Base-by-base conservation (phyloP, 2,888 invertebrate species). In the Esperia sulphurella region DNA sequence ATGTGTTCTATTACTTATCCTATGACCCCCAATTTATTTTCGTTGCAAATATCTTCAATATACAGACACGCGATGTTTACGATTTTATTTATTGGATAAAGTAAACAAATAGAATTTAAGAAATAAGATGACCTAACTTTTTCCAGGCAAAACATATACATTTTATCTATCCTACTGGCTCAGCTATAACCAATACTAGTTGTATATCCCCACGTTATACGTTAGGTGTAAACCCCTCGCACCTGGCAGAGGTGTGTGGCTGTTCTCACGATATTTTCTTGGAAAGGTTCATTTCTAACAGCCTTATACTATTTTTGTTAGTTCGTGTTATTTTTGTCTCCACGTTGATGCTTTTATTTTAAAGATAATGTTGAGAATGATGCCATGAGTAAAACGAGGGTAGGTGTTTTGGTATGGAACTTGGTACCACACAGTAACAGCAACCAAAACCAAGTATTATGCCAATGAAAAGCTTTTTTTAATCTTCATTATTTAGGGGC, bases 231-330 rank as follows among this genome's bases (percentile, higher is more conserved):
- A 40, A 35, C 13, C 41, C 21, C 4, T n/a, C n/a, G 30, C 45
- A 49, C 41, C 45, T 45, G 49, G 29, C 37, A 13, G 10, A 8
- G 30, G 14, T 8, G 13, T 41, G 49, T 14, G 28, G 8, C 12
- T 21, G 40, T 42, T 49, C 49, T 31, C 49, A 49, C 49, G 49
- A 45, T 49, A 49, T 49, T 46, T 49, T 40, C 42, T 40, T 14
- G 12, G 46, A 46, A 46, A 43, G 49, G 39, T 49, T 46, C 46
- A 49, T 49, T 49, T 42, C 31, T 21, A 44, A 13, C 48, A 33
- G 35, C 41, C 9, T 33, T 33, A 35, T n/a, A n/a, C 10, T 5
- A 35, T 35, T 35, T n/a, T n/a, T 12, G 21, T 40, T 13, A n/a
- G n/a, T 14, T 2, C 38, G 3, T 13, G 14, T 38, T 38, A 14